Base-by-base conservation (phyloP, 2,113 vertebrate genomes). In the Zeus faber region DNA sequence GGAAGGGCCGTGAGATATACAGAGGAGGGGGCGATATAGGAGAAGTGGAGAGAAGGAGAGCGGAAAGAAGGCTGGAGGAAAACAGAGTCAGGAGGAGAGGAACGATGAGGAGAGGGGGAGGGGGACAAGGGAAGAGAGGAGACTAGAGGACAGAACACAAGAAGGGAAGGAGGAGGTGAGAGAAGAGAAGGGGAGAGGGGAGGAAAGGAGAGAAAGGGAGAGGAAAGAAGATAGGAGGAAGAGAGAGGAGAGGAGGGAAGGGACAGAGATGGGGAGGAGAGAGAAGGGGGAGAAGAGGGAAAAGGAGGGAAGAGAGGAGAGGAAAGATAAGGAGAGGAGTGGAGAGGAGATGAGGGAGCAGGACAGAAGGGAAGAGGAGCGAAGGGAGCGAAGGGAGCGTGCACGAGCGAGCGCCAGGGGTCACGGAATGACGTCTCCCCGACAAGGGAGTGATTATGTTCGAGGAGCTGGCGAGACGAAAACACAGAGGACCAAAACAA, bases 401-500 rank as follows among this genome's bases (percentile, higher is more conserved):
- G 31, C 31, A 35, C 31, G 9, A 13, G 2, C 31, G 31, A 41
- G 14, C 40, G 62, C 70, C 59, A 50, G 4, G 65, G 75, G 67
- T 77, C 71, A 69, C 9, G 52, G 70, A 72, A 74, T 57, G 43
- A 77, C 49, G 73, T 74, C 65, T 72, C 71, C 33, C 70, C 77
- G 72, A 60, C 77, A 74, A 81, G 64, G 72, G 69, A 40, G 65
- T 65, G 79, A 82, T 83, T 83, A 83, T 72, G 71, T n/a, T 72
- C 43, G 54, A 66, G 10, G 40, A 77, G 70, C 66, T 50, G 52
- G 76, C 62, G 49, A 67, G 81, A 79, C 77, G 68, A 79, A 85
- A 50, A 31, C 76, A 81, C 67, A 74, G 58, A 65, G 58, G 53
- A 50, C 4, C 4, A 29, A 9, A 29, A 9, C 27, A 29, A 9